These are phyloP conservation scores for Coluber constrictor DNA, from an alignment of 2,797 vertebrate species.

Conservation along the genomic window DNA sequence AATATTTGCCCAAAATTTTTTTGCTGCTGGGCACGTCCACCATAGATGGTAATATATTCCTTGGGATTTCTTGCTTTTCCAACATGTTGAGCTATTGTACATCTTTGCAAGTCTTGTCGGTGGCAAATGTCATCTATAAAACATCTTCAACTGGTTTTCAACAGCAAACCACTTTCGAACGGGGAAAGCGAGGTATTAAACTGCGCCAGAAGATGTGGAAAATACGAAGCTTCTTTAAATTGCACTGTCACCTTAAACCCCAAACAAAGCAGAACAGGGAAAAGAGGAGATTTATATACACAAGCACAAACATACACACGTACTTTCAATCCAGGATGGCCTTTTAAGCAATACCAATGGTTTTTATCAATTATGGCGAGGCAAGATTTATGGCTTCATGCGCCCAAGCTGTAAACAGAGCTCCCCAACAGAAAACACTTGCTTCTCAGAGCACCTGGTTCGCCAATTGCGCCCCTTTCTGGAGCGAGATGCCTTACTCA, in stretches of 20 bases:
- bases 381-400: constrained; percentile 87
- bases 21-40: too few relatives aligned
- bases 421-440: constrained; percentile 82
- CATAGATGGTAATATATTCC: too few relatives aligned
- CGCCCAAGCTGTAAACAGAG: constrained; percentile 85
- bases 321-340: constrained; percentile 75
- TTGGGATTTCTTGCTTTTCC: too few relatives aligned
- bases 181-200: constrained; percentile 22
- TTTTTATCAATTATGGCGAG: constrained; percentile 85
- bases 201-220: constrained; percentile 64
- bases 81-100: too few relatives aligned
- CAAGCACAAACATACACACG: constrained; percentile 38
- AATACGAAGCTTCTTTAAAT: constrained; percentile 68
- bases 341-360: constrained; percentile 86
- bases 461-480: too few relatives aligned
- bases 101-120: too few relatives aligned
- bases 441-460: constrained; percentile 78
- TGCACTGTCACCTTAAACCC: constrained; percentile 79
- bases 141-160: too few relatives aligned
- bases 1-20: too few relatives aligned
- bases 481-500: too few relatives aligned
- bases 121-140: too few relatives aligned
- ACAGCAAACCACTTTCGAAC: too few relatives aligned
- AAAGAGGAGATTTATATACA: constrained; percentile 67
- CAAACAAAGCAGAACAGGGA: constrained; percentile 74